Conservation (phyloP, 1,140 invertebrate genomes). For the Achroia grisella region DNA sequence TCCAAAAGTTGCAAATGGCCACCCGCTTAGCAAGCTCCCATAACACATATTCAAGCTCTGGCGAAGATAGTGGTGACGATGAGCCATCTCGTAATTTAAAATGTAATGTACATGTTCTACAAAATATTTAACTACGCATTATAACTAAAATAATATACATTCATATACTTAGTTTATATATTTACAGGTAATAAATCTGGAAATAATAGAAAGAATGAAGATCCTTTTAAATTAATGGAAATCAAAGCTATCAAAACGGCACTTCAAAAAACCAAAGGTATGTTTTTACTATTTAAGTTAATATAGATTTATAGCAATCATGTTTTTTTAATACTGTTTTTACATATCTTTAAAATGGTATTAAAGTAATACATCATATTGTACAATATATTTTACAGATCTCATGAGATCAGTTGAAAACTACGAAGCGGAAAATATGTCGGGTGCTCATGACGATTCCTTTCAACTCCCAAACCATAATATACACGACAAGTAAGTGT, state of each 20-base stretch:
- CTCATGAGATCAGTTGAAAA: slow-evolving; percentile 67
- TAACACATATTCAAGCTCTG: slow-evolving; percentile 59
- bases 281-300: neutral
- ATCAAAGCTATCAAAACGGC: slow-evolving; percentile 65
- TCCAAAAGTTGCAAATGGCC: slow-evolving; percentile 66
- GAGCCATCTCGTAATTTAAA: slow-evolving; percentile 47
- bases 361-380: slow-evolving; percentile 4
- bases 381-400: slow-evolving; percentile 36
- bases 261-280: slow-evolving; percentile 66
- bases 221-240: slow-evolving; percentile 66
- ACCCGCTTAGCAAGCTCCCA: slow-evolving; percentile 43
- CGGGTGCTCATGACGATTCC: slow-evolving; percentile 35
- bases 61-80: slow-evolving; percentile 50
- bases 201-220: slow-evolving; percentile 59
- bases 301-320: too few species aligned
- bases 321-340: neutral
- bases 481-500: slow-evolving; percentile 57
- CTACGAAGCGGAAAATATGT: slow-evolving; percentile 51
- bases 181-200: slow-evolving; percentile 50
- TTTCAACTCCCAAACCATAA: slow-evolving; percentile 53
- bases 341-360: neutral
- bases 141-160: too few species aligned
- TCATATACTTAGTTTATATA: neutral
- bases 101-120: neutral
- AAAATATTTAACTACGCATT: neutral